A percentile compares a stretch with the other conserved stretches of the same genome.
Conservation (phyloP, 2,113 vertebrate genomes). For the Coryphaenoides rupestris region DNA sequence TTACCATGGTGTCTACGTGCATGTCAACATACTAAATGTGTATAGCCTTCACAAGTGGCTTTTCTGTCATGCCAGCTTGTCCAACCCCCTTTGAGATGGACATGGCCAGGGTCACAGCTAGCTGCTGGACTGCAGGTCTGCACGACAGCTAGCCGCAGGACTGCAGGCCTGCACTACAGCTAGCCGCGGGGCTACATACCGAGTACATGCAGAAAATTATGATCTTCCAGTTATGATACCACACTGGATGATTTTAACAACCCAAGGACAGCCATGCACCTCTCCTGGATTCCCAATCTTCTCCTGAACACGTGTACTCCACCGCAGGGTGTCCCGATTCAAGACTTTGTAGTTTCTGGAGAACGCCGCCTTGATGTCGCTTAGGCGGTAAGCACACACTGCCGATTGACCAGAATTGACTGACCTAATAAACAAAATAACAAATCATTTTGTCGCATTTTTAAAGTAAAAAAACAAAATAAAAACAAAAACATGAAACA, state of each 20-base stretch:
- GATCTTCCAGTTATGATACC: too few species aligned
- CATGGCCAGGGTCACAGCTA: too few species aligned
- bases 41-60: too few species aligned
- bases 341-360: conserved; percentile 72
- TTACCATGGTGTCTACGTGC: too few species aligned
- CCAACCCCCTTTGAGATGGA: too few species aligned
- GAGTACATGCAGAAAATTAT: too few species aligned
- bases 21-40: too few species aligned
- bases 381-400: conserved; percentile 65
- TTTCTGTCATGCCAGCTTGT: too few species aligned
- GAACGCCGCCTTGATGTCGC: conserved; percentile 65
- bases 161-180: too few species aligned
- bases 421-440: conserved; percentile 46
- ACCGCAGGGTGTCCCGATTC: conserved; percentile 71
- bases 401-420: conserved; percentile 65
- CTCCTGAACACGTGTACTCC: conserved; percentile 68
- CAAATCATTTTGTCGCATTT: background rate
- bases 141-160: too few species aligned
- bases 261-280: conserved; percentile 35
- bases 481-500: background rate
- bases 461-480: background rate
- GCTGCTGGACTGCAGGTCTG: too few species aligned
- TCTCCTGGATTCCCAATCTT: conserved; percentile 72
- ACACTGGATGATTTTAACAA: background rate
- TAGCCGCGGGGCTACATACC: too few species aligned